Conservation (phyloP, 2,888 invertebrate species). For the Napeogenes inachia region DNA sequence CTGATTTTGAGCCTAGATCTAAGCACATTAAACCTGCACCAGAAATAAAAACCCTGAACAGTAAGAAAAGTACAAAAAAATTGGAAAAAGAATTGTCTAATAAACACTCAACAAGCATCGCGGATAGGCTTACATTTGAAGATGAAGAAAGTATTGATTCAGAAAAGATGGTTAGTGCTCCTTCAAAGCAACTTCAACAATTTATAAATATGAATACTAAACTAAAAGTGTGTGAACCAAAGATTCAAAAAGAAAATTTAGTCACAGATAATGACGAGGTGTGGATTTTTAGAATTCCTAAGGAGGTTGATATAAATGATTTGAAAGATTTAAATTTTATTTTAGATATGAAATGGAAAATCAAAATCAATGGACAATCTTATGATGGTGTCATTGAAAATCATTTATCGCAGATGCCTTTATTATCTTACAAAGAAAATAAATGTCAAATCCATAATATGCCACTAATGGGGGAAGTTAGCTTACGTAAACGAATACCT, state of each 20-base stretch:
- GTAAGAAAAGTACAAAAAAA: slow-evolving; percentile 5
- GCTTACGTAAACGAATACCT: slow-evolving; percentile 54
- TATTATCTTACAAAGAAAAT: slow-evolving; percentile 37
- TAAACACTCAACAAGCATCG: slow-evolving; percentile 35
- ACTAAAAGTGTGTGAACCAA: slow-evolving; percentile 36
- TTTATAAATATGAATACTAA: slow-evolving; percentile 42
- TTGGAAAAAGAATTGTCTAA: slow-evolving; percentile 6
- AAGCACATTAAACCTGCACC: slow-evolving; percentile 2
- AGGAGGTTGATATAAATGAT: slow-evolving; percentile 42
- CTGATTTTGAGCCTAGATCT: slow-evolving; percentile 3
- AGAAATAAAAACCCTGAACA: neutral
- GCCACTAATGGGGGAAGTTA: slow-evolving; percentile 35
- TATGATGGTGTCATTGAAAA: slow-evolving; percentile 47
- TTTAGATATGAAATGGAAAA: slow-evolving; percentile 50
- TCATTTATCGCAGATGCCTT: slow-evolving; percentile 32
- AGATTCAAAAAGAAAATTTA: slow-evolving; percentile 25
- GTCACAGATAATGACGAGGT: slow-evolving; percentile 53
- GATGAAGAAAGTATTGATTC: slow-evolving; percentile 31
- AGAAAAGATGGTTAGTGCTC: slow-evolving; percentile 17
- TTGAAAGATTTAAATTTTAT: slow-evolving; percentile 42
- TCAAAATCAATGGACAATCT: slow-evolving; percentile 53
- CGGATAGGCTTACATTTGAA: slow-evolving; percentile 56
- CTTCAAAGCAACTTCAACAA: slow-evolving; percentile 37
- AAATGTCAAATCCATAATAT: slow-evolving; percentile 41
- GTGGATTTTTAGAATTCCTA: slow-evolving; percentile 56